Conservation (phyloP, 2,113 vertebrate species). For the Ochotona princeps region DNA sequence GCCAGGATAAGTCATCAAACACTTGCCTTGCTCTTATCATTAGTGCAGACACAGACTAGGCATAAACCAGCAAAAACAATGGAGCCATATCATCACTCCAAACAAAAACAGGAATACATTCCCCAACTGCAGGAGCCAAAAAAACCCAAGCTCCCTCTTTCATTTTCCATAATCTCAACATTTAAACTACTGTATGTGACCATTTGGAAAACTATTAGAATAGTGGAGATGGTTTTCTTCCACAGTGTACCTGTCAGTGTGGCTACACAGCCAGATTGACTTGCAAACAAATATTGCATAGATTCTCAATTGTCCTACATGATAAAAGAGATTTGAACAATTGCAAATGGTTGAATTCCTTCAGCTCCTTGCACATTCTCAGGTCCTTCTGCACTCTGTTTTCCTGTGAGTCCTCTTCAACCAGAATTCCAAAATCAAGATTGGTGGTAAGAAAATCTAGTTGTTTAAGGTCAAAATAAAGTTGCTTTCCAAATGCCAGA, state of each 20-base stretch:
- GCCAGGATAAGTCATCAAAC: not conserved
- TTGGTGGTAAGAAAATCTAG: slow-evolving; percentile 71
- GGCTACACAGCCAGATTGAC: not conserved
- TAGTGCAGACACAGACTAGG: not conserved
- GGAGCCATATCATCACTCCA: not conserved
- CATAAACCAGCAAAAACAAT: not conserved
- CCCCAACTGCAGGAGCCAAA: not conserved
- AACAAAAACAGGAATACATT: not conserved
- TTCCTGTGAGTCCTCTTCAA: not conserved
- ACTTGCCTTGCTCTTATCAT: not conserved
- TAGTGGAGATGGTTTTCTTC: not conserved
- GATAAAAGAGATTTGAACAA: slow-evolving; percentile 8
- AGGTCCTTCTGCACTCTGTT: not conserved
- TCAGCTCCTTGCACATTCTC: not conserved
- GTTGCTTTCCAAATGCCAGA: slow-evolving; percentile 75
- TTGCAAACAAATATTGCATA: not conserved
- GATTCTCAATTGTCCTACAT: slow-evolving; percentile 31
- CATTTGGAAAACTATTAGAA: not conserved
- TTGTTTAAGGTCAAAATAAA: slow-evolving; percentile 77
- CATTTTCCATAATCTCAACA: fast-evolving
- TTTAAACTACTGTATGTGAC: not conserved
- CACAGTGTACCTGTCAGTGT: not conserved
- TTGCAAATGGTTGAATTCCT: slow-evolving; percentile 20
- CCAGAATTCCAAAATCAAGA: slow-evolving; percentile 68
- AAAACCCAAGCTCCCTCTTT: not conserved